Conservation (phyloP, 2,888 invertebrate species). For the Megamerina dolium region DNA sequence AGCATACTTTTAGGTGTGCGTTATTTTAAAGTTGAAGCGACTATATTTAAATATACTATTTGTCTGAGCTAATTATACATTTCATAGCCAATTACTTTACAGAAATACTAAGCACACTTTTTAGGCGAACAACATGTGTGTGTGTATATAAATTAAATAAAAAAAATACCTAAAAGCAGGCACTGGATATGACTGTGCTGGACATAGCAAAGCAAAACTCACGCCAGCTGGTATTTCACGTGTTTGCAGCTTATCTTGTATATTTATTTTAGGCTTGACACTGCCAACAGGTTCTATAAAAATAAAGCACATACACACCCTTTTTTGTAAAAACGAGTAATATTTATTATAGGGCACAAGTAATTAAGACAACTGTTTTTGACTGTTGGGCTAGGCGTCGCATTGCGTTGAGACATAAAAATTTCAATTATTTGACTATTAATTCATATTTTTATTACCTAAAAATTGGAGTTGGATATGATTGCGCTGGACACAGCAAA, state of each 20-base stretch:
- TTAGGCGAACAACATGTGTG: too few species aligned
- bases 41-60: neutral
- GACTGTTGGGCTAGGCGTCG: conserved; percentile 5
- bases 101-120: too few species aligned
- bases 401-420: neutral
- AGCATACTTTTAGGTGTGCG: too few species aligned
- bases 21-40: neutral
- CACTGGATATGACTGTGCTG: conserved; percentile 70
- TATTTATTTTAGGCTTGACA: conserved; percentile 62
- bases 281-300: conserved; percentile 52
- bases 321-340: neutral
- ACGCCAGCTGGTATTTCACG: conserved; percentile 50
- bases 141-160: too few species aligned
- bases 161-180: conserved; percentile 60
- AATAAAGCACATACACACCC: too few species aligned
- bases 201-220: conserved; percentile 63
- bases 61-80: neutral
- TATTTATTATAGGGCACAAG: neutral
- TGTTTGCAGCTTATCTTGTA: conserved; percentile 60
- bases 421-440: neutral
- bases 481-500: conserved; percentile 60
- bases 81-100: too few species aligned
- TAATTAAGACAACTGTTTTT: conserved; percentile 10
- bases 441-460: conserved; percentile 50
- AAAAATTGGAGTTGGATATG: conserved; percentile 66